Evolutionary conservation across 2,797 vertebrate species (phyloP).

Genomic region (Arnoldichthys spilopterus): DNA sequence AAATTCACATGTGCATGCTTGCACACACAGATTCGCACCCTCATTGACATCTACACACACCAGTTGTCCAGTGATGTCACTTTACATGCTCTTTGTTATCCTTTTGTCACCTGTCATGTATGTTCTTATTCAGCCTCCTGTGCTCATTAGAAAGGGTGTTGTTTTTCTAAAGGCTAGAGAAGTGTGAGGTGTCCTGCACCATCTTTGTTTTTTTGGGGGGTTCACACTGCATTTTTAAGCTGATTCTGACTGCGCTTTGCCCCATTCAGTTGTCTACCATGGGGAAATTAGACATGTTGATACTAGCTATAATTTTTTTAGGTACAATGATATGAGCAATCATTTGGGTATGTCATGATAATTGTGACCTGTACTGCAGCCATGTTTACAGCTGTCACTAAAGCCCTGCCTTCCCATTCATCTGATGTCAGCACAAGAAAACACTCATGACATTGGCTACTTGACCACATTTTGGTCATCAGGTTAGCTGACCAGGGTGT

Average conservation of each 20-base stretch:
- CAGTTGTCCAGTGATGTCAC: slow-evolving; percentile 31
- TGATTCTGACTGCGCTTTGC: not conserved
- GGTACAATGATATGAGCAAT: not conserved
- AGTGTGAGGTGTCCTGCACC: not conserved
- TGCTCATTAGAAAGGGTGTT: not conserved
- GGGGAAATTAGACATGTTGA: not conserved
- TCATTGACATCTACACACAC: slow-evolving; percentile 16
- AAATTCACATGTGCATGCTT: slow-evolving; percentile 33
- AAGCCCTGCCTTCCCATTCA: not conserved
- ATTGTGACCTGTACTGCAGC: not conserved
- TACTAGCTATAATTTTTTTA: not conserved
- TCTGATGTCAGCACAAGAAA: not conserved
- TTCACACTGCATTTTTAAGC: not conserved
- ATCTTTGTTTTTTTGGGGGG: not conserved
- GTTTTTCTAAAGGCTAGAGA: not conserved
- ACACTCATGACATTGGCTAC: not conserved
- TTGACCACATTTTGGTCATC: not conserved
- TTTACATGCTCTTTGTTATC: slow-evolving; percentile 38
- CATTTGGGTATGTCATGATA: not conserved
- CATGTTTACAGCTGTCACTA: not conserved
- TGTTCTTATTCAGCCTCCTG: slow-evolving; percentile 16
- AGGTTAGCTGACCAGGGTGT: not conserved
- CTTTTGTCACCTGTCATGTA: slow-evolving; percentile 3
- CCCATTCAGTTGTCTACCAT: not conserved
- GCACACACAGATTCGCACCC: slow-evolving; percentile 39